Evolutionary conservation across 1,140 invertebrate genomes (phyloP), one percentile per base, ranked within the genome.

Genomic region (Coenobita brevimanus): DNA sequence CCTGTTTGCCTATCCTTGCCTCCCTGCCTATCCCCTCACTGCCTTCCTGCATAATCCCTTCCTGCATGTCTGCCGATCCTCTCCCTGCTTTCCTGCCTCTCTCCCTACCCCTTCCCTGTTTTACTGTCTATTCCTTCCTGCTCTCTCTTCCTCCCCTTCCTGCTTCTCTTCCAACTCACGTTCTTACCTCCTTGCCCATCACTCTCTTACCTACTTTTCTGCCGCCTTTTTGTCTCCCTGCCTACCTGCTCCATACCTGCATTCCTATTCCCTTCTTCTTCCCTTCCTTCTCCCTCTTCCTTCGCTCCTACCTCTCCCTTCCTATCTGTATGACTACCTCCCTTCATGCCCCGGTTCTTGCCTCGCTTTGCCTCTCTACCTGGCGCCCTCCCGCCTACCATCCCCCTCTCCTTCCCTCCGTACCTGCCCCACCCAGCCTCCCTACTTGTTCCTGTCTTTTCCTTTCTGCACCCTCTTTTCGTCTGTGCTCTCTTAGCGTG

Each of bases 381-480:
- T 50, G 46, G 6, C 46, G 6, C 46, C 46, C 67, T 71, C 33
- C 17, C 30, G n/a, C 67, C 15, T 33, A 27, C 36, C 67, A 24
- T 38, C 30, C 36, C 67, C 36, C 30, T 33, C 33, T 15, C 15
- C 36, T 71, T 27, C 27, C 67, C 21, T 71, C 15, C 27, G n/a
- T 71, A 13, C 33, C 33, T 21, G n/a, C 3, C 0, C 21, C 15
- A 27, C 24, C 30, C 67, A 4, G 27, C 27, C 67, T 33, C 33
- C 33, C 67, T 71, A n/a, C n/a, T n/a, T n/a, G n/a, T 30, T 71
- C 67, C 46, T 71, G n/a, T 71, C 67, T 71, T 38, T 71, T 38
- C 36, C 67, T 71, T 38, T 33, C 67, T 71, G n/a, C 33, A 17
- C 36, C 67, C 36, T 38, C 36, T 38, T 71, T 38, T 24, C 67